Evolutionary conservation across 2,888 invertebrate genomes (phyloP).

Genomic region (Piscicola geometra): DNA sequence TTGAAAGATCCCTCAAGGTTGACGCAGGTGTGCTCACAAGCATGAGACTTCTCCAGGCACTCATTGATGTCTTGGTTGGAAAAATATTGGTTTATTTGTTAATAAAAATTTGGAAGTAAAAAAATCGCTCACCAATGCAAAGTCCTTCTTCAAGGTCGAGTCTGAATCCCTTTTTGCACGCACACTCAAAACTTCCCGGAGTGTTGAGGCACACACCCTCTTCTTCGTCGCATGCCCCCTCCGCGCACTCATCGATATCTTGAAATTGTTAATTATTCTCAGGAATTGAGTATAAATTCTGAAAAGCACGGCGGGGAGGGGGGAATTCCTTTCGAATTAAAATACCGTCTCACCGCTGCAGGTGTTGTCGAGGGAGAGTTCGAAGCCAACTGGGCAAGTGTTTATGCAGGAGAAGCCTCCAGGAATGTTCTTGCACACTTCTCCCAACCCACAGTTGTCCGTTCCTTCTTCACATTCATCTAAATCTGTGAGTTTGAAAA

Average conservation of each 20-base stretch:
- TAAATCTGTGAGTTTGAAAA: conserved; percentile 48
- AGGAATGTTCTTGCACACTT: conserved; percentile 54
- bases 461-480: conserved; percentile 52
- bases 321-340: background rate
- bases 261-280: too few relatives aligned
- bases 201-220: conserved; percentile 55
- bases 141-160: conserved; percentile 53
- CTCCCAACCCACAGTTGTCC: conserved; percentile 47
- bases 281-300: too few relatives aligned
- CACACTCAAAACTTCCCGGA: conserved; percentile 52
- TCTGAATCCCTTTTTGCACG: conserved; percentile 52
- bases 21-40: conserved; percentile 56
- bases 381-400: conserved; percentile 54
- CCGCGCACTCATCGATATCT: conserved; percentile 55
- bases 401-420: conserved; percentile 53
- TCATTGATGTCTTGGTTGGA: conserved; percentile 55
- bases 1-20: conserved; percentile 54
- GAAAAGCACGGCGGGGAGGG: too few relatives aligned
- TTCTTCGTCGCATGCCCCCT: conserved; percentile 50
- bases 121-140: conserved; percentile 53
- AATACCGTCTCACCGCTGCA: conserved; percentile 52
- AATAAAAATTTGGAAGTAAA: too few relatives aligned
- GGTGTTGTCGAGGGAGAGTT: conserved; percentile 48
- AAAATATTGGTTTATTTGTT: background rate
- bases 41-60: conserved; percentile 48